A percentile compares a stretch with the other conserved stretches of the same genome.
Conservation (phyloP, 2,888 invertebrate species). For the Heteropelma amictum region DNA sequence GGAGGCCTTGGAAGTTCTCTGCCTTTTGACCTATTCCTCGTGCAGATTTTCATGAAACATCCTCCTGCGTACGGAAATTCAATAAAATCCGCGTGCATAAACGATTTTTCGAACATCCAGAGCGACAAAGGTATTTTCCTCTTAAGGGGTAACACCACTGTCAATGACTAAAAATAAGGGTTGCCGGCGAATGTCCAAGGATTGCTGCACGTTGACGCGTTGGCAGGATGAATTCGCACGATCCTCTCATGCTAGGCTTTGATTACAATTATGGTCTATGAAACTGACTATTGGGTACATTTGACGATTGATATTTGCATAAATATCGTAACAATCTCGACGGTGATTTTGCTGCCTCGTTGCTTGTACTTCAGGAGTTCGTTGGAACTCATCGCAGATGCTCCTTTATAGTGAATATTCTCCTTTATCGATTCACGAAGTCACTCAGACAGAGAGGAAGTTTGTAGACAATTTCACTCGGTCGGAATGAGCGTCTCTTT, state of each 20-base stretch:
- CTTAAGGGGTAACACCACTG: too few species aligned
- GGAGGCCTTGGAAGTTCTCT: not conserved
- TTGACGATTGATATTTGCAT: not conserved
- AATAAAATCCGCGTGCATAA: too few species aligned
- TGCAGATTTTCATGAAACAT: not conserved
- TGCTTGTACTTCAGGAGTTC: not conserved
- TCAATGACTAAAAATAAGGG: too few species aligned
- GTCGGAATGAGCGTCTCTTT: conserved; percentile 27
- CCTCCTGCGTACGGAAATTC: too few species aligned
- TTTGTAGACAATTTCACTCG: conserved; percentile 35
- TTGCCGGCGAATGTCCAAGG: too few species aligned
- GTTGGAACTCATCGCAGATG: not conserved
- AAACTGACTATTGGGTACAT: too few species aligned
- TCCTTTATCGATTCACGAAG: conserved; percentile 44
- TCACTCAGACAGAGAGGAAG: conserved; percentile 28
- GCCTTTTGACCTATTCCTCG: not conserved
- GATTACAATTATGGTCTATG: too few species aligned
- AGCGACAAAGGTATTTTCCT: too few species aligned
- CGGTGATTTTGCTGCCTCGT: not conserved
- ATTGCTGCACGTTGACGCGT: too few species aligned
- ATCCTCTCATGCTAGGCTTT: too few species aligned
- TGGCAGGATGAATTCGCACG: too few species aligned
- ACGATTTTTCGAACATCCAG: too few species aligned
- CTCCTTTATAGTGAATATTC: not conserved
- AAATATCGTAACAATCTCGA: not conserved